Conservation (phyloP, 1,140 invertebrate species). For the Hypsibius dujardini region DNA sequence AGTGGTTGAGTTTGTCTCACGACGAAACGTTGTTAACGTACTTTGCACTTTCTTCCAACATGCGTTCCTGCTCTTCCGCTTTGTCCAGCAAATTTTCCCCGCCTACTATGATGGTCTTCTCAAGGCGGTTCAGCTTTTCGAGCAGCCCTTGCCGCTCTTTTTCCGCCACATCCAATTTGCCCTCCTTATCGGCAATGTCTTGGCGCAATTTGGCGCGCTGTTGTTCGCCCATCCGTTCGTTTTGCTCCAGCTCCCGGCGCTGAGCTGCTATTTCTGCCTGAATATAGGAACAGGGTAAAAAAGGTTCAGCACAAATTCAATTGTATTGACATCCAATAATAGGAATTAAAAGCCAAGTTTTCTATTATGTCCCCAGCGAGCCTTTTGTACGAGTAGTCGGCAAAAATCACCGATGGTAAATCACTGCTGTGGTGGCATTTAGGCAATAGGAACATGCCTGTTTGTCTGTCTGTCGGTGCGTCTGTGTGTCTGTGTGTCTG, state of each 20-base stretch:
- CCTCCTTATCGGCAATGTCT: conserved; percentile 44
- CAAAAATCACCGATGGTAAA: too few relatives aligned
- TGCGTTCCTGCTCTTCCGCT: conserved; percentile 73
- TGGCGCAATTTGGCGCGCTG: conserved; percentile 27
- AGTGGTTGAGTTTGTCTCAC: background rate
- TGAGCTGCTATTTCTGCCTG: conserved; percentile 37
- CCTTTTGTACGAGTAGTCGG: too few relatives aligned
- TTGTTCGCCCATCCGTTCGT: conserved; percentile 36
- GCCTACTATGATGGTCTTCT: conserved; percentile 88
- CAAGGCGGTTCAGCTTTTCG: conserved; percentile 68
- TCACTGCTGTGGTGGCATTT: too few relatives aligned
- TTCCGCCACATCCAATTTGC: conserved; percentile 43
- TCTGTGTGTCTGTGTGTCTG: too few relatives aligned
- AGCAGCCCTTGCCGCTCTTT: conserved; percentile 45
- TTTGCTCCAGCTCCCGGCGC: conserved; percentile 37
- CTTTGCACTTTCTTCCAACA: conserved; percentile 68
- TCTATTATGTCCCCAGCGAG: too few relatives aligned
- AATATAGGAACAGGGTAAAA: background rate
- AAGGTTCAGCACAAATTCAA: too few relatives aligned
- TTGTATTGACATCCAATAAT: too few relatives aligned
- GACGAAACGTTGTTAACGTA: conserved; percentile 20
- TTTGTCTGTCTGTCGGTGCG: too few relatives aligned
- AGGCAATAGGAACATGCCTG: too few relatives aligned
- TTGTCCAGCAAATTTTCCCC: conserved; percentile 96
- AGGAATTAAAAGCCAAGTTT: too few relatives aligned